Evolutionary conservation across 2,113 vertebrate genomes (phyloP), one percentile per base, ranked within the genome.

Genomic region (Cacatua alba): DNA sequence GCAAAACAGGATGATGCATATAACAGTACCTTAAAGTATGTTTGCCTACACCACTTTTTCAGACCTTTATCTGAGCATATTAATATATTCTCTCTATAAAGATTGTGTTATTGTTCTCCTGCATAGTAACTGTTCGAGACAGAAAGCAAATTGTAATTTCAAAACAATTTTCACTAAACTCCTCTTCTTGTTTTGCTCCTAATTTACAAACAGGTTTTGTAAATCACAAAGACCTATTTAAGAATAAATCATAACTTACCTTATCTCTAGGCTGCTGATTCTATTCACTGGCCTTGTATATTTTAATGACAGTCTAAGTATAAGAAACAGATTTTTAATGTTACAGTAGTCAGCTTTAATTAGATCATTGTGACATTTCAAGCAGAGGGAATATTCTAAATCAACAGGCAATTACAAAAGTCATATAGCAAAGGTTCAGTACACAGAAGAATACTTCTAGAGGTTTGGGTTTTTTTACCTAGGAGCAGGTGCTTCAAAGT

Each of bases 231-330:
- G 33, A 63, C 82, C 52, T 49, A 70, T 59, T 68, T 71, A 82
- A 92, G 39, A 88, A 90, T 65, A 96, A 96, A 94, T 84, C 19
- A 48, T 44, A 90, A 88, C 23, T 88, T 97, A 98, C 97, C 97
- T 97, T 95, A 98, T 96, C 94, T 98, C 95, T 69, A 98, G 91
- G 74, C 59, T 97, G 75, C 63, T 91, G 83, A 98, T 94, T 84
- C 71, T 85, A 69, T 74, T 86, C 75, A 76, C 89, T 46, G 90
- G 91, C 3, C 91, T 72, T 79, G 92, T 85, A 43, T 98, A 98
- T 79, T 96, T 92, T 94, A 98, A 95, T 70, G 98, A 98, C 80
- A 98, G 92, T 29, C 97, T 98, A 88, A 91, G 74, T 95, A 82
- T 65, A 93, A 94, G 86, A 88, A 89, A 89, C 48, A 91, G 55